A percentile compares a stretch with the other conserved stretches of the same genome.
Evolutionary conservation across 2,888 invertebrate genomes (phyloP).

Genomic region (Rotaria socialis): DNA sequence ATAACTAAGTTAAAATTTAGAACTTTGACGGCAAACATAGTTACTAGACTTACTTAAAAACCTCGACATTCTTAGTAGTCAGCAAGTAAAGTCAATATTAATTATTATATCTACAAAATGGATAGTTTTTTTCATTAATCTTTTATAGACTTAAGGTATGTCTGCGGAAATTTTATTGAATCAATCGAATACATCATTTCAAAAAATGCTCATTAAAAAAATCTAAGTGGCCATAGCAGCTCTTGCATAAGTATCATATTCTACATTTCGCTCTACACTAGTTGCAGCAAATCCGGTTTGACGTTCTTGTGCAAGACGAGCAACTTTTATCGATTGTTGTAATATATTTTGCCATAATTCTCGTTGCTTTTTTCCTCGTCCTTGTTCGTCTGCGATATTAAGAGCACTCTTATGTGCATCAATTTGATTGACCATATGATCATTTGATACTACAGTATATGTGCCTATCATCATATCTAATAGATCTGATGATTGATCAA

Average conservation of each 20-base stretch:
- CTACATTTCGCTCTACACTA: neutral
- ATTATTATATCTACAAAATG: neutral
- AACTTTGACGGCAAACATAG: neutral
- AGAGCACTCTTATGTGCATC: neutral
- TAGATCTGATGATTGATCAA: neutral
- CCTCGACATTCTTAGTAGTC: neutral
- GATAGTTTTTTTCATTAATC: neutral
- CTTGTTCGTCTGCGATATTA: neutral
- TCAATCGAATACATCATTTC: neutral
- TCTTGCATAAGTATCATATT: neutral
- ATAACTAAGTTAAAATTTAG: neutral
- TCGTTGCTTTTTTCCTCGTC: neutral
- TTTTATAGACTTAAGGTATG: neutral
- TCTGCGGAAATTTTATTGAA: neutral
- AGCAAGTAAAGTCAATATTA: neutral
- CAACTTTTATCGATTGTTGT: neutral
- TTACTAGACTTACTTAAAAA: neutral
- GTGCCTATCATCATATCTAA: neutral
- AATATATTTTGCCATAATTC: neutral
- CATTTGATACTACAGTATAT: neutral
- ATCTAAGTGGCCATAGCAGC: neutral
- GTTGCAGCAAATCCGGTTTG: neutral
- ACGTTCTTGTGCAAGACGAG: neutral
- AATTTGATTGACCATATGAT: neutral
- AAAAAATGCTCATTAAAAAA: neutral